These are phyloP conservation scores for Gryllus bimaculatus DNA, from an alignment of 1,140 invertebrate species.

Conservation along the genomic window DNA sequence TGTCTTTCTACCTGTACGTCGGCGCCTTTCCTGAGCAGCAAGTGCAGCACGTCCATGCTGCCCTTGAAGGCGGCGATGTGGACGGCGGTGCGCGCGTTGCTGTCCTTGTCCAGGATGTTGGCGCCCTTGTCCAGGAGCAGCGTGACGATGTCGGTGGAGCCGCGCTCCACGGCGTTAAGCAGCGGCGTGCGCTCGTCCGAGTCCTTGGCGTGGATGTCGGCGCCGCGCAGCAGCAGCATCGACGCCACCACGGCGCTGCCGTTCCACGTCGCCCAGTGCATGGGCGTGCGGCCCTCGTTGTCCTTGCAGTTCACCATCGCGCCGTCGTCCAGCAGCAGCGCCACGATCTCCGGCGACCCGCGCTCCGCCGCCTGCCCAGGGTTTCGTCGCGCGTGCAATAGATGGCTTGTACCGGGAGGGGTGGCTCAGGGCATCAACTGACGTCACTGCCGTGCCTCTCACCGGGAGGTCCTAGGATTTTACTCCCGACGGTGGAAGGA, in stretches of 20 bases:
- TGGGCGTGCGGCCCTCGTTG: not conserved
- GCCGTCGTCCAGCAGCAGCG: conserved; percentile 6
- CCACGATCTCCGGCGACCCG: not conserved
- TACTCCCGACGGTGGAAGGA: no score
- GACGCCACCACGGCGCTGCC: not conserved
- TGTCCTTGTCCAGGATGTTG: not conserved
- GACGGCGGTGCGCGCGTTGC: conserved; percentile 50
- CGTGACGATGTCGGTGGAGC: not conserved
- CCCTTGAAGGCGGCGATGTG: conserved; percentile 64
- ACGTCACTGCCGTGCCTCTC: no score
- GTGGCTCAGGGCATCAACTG: no score
- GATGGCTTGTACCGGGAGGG: no score
- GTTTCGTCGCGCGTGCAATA: no score
- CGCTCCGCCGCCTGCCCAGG: not conserved
- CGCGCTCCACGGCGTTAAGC: not conserved
- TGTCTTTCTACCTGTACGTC: no score
- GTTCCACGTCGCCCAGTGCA: not conserved
- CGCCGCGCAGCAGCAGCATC: not conserved
- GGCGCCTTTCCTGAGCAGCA: conserved; percentile 34
- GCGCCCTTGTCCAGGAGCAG: not conserved
- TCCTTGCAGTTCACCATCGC: not conserved
- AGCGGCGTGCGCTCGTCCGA: not conserved
- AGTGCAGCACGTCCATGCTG: conserved; percentile 50
- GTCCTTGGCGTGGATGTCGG: not conserved
- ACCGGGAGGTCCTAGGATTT: no score